These are phyloP conservation scores for Pseudomyrmex flavicornis DNA, from an alignment of 1,140 invertebrate genomes.

Conservation along the genomic window DNA sequence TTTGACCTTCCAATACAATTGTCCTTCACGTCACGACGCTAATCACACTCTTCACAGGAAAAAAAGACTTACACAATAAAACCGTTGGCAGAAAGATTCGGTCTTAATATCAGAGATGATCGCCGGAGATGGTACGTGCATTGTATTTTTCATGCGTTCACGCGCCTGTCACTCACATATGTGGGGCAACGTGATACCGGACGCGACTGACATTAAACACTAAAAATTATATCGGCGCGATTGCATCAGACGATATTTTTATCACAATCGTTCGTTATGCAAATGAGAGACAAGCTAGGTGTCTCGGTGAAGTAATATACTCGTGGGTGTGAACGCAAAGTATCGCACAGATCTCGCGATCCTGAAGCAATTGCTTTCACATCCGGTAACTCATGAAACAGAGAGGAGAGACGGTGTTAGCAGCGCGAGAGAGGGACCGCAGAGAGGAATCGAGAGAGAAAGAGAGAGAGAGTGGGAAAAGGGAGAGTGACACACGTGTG, in stretches of 20 bases:
- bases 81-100: no score
- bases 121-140: no score
- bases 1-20: no score
- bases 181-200: not conserved
- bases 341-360: constrained; percentile 56
- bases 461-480: not conserved
- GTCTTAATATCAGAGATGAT: no score
- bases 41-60: no score
- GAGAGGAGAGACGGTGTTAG: not conserved
- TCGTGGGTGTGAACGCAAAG: not conserved
- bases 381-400: constrained; percentile 75
- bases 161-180: constrained; percentile 4
- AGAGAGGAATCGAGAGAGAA: not conserved
- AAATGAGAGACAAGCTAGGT: not conserved
- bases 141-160: no score
- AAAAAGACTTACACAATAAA: no score
- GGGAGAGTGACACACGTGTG: constrained; percentile 50
- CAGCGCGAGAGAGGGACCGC: no score
- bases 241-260: not conserved
- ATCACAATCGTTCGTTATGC: not conserved
- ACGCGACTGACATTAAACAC: not conserved
- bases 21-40: no score
- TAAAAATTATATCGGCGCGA: constrained; percentile 11
- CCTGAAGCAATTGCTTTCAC: constrained; percentile 68
- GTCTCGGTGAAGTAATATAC: not conserved